These are phyloP conservation scores for Kryptopterus vitreolus DNA, from an alignment of 2,797 vertebrate species.

Conservation along the genomic window DNA sequence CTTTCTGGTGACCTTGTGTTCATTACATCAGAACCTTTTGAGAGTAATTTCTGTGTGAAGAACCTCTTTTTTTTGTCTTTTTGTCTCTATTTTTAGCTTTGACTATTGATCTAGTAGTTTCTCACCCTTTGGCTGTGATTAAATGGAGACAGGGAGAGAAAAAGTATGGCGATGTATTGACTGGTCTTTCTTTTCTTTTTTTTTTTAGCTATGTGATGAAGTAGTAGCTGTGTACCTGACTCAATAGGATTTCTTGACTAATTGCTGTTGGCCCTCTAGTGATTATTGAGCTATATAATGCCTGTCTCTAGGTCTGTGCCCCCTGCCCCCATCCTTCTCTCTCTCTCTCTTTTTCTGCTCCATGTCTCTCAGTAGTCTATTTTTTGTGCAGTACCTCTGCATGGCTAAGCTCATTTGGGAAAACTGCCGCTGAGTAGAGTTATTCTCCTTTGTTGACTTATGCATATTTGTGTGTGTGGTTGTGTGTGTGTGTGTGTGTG, in stretches of 20 bases:
- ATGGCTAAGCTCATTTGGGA: conserved; percentile 45
- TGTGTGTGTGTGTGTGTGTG: conserved; percentile 17
- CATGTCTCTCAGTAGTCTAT: conserved; percentile 40
- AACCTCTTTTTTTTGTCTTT: neutral
- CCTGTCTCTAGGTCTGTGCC: neutral
- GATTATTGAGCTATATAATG: conserved; percentile 25
- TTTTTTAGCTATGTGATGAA: conserved; percentile 31
- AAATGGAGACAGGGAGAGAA: neutral
- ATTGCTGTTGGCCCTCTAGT: conserved; percentile 9
- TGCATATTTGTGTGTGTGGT: conserved; percentile 6
- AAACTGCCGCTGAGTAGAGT: conserved; percentile 18
- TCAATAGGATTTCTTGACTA: conserved; percentile 20
- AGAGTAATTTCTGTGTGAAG: neutral
- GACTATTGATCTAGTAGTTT: conserved; percentile 4
- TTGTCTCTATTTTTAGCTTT: neutral
- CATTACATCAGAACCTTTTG: no score
- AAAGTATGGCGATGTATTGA: conserved; percentile 31
- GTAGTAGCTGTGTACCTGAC: conserved; percentile 21
- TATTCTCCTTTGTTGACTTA: conserved; percentile 40
- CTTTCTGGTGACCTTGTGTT: neutral
- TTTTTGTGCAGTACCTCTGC: conserved; percentile 26
- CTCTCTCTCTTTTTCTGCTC: conserved; percentile 15
- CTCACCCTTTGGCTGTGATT: conserved; percentile 3
- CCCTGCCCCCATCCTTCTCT: neutral
- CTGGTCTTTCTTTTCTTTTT: conserved; percentile 39